These are phyloP conservation scores for Psettodes erumei DNA, from an alignment of 2,113 vertebrate genomes.

Conservation along the genomic window DNA sequence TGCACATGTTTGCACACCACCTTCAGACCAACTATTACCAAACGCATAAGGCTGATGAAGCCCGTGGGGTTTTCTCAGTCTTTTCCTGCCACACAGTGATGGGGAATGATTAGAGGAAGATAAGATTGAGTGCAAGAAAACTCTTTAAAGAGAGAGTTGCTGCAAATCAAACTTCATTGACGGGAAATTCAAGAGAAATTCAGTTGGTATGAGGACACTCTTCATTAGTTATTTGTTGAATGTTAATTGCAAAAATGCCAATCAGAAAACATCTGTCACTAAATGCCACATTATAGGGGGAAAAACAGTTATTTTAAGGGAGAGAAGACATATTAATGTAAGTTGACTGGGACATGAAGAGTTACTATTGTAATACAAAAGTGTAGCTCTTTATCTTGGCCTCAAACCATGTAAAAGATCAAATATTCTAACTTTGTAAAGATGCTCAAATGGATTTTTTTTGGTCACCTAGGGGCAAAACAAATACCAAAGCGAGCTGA, in stretches of 20 bases:
- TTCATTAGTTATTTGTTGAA: no score
- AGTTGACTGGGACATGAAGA: background rate
- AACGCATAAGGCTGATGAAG: no score
- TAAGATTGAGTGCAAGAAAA: no score
- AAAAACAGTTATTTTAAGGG: no score
- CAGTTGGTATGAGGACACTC: no score
- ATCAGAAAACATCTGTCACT: background rate
- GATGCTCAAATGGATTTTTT: background rate
- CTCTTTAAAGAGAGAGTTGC: no score
- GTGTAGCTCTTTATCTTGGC: background rate
- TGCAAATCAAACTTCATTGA: no score
- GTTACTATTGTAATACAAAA: background rate
- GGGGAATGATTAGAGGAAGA: background rate
- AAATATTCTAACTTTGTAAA: background rate
- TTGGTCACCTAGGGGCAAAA: background rate
- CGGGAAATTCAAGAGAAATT: no score
- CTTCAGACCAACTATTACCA: background rate
- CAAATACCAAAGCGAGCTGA: background rate
- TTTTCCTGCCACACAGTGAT: background rate
- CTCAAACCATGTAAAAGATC: background rate
- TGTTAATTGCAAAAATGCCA: no score
- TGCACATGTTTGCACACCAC: background rate
- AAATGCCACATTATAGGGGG: no score
- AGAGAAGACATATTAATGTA: background rate
- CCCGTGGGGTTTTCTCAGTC: no score